Base-by-base conservation (phyloP, 2,113 vertebrate genomes). In the Amblyopsis rosae region DNA sequence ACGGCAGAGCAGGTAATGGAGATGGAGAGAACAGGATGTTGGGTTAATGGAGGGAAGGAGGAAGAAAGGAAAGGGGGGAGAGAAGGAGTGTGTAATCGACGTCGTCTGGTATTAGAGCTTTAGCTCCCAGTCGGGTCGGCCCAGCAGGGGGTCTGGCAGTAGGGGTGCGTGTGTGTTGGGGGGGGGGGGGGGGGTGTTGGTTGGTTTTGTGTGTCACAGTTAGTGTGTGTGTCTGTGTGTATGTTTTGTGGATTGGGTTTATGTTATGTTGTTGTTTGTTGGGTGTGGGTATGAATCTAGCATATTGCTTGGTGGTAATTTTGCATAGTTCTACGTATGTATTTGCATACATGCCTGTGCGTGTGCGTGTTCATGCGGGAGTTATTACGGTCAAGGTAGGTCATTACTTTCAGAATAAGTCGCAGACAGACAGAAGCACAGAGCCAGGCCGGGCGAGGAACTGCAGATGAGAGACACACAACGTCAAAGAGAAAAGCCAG, bases 321-420 rank as follows among this genome's bases (percentile, higher is more conserved):
- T n/a, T 75, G 70, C 70, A 15, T 3, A 57, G 66, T 65, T 35
- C 4, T 55, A 17, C 66, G 64, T 33, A 70, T 59, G 58, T 6
- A 7, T 46, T 13, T 57, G 51, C 59, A 12, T 15, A 2, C 9
- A 17, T 69, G 63, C n/a, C 69, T 56, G 67, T 58, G 57, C 49
- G 82, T 70, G 54, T 15, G n/a, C 19, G 54, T 19, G 54, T 56
- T 16, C 53, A 4, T 17, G 8, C 17, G 16, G 16, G 54, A 17
- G 45, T 3, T 15, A 53, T 51, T 6, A 41, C 6, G 79, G 82
- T 73, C 71, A 72, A 87, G 86, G 80, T 76, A 58, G 81, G 85
- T 82, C 83, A 89, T 88, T 88, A 91, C 54, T 0, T 82, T 78
- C 53, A 73, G 77, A 84, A 86, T 86, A 86, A 89, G 70, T 68